Conservation (phyloP, 1,140 invertebrate species). For the Calycopis cecrops region DNA sequence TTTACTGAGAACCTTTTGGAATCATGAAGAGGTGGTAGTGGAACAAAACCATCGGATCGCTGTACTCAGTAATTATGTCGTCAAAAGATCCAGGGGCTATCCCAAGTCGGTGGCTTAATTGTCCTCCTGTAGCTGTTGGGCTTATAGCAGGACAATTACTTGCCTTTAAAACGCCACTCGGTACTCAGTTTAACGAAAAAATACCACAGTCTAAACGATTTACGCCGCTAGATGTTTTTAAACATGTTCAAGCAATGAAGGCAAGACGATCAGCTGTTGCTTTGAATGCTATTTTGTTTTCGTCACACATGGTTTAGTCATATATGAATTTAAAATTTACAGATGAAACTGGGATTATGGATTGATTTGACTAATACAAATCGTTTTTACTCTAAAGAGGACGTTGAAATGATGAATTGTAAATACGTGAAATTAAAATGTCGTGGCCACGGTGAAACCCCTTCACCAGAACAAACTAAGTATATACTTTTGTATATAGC, state of each 20-base stretch:
- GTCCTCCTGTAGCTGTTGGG: slow-evolving; percentile 88
- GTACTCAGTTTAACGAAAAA: slow-evolving; percentile 84
- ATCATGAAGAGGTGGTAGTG: slow-evolving; percentile 1
- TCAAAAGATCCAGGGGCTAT: slow-evolving; percentile 78
- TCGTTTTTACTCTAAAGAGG: slow-evolving; percentile 91
- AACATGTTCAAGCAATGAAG: slow-evolving; percentile 82
- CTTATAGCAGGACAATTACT: slow-evolving; percentile 89
- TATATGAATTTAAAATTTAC: slow-evolving; percentile 31
- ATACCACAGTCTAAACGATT: slow-evolving; percentile 89
- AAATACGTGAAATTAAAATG: slow-evolving; percentile 92
- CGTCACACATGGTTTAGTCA: slow-evolving; percentile 14
- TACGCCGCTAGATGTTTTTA: slow-evolving; percentile 89
- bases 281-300: slow-evolving; percentile 16
- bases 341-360: slow-evolving; percentile 94
- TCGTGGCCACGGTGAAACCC: slow-evolving; percentile 89
- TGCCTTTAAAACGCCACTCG: slow-evolving; percentile 95
- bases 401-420: slow-evolving; percentile 84
- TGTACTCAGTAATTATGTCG: slow-evolving; percentile 29
- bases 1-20: not conserved
- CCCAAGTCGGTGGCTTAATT: slow-evolving; percentile 93
- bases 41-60: not conserved
- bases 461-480: slow-evolving; percentile 83
- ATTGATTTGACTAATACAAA: slow-evolving; percentile 97
- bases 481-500: slow-evolving; percentile 13
- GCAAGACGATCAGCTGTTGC: slow-evolving; percentile 59